phyloP scores from a whole-genome alignment of 2,888 invertebrate genomes.

The Drosophila maculinotata region DNA sequence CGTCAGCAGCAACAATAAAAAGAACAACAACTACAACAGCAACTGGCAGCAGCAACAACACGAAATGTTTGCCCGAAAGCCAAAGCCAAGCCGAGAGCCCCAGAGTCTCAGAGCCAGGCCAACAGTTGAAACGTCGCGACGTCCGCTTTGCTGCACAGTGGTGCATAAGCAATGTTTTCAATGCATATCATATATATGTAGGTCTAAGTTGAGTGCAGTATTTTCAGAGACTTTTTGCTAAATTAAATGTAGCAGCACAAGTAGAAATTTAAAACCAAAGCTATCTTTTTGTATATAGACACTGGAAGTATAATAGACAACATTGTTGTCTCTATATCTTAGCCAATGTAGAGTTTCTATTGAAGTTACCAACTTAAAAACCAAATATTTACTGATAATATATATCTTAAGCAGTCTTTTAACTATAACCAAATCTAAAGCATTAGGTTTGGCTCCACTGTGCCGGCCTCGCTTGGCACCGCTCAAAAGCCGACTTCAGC shows the following conservation, averaged over 20 bases:
- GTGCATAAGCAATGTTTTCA: neutral
- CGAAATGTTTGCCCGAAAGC: constrained; percentile 78
- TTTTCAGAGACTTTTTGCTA: neutral
- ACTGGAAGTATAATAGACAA: no score
- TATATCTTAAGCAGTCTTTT: no score
- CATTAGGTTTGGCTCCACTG: constrained; percentile 47
- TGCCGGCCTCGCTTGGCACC: constrained; percentile 57
- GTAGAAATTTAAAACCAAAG: neutral
- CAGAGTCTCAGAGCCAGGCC: constrained; percentile 61
- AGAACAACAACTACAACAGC: constrained; percentile 27
- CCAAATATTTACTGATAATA: no score
- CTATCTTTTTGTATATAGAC: no score
- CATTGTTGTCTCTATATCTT: no score
- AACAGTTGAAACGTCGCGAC: constrained; percentile 61
- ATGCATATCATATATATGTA: neutral
- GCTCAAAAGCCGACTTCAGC: constrained; percentile 72
- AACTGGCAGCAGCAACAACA: constrained; percentile 36
- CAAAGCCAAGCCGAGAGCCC: constrained; percentile 69
- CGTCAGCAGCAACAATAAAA: constrained; percentile 58
- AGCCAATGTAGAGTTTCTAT: no score
- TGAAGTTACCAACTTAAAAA: no score
- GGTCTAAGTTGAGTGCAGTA: neutral
- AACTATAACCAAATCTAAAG: neutral
- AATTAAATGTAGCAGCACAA: no score
- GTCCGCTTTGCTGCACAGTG: constrained; percentile 63